These are phyloP conservation scores for Baronia brevicornis DNA, from an alignment of 2,888 invertebrate genomes.

Conservation along the genomic window DNA sequence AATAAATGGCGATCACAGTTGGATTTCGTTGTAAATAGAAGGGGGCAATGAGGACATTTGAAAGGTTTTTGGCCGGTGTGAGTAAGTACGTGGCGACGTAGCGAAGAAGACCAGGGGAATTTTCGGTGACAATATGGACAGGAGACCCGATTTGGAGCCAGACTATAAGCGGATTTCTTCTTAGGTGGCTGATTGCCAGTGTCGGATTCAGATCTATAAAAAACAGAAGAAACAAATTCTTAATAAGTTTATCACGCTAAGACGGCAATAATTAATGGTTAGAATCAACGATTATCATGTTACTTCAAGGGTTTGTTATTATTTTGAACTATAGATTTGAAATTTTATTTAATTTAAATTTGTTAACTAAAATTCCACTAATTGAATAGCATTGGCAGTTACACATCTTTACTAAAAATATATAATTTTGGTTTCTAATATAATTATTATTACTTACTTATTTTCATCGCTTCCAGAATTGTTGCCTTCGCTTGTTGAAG, in stretches of 20 bases:
- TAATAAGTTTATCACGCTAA: too few relatives aligned
- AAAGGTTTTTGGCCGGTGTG: slow-evolving; percentile 98
- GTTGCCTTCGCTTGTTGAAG: slow-evolving; percentile 88
- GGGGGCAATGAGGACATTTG: slow-evolving; percentile 94
- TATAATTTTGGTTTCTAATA: too few relatives aligned
- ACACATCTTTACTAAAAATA: too few relatives aligned
- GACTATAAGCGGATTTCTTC: slow-evolving; percentile 95
- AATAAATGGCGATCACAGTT: slow-evolving; percentile 96
- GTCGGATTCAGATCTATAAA: slow-evolving; percentile 80
- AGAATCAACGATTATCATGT: too few relatives aligned
- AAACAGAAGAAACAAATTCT: slow-evolving; percentile 10
- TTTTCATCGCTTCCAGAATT: slow-evolving; percentile 90
- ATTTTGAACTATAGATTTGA: too few relatives aligned
- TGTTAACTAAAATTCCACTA: too few relatives aligned
- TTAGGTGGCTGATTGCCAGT: slow-evolving; percentile 77
- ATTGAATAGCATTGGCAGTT: too few relatives aligned
- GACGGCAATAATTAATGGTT: too few relatives aligned
- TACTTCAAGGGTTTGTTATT: too few relatives aligned
- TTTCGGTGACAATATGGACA: slow-evolving; percentile 95
- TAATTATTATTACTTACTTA: slow-evolving; percentile 62
- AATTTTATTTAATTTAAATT: too few relatives aligned
- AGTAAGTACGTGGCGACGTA: slow-evolving; percentile 94
- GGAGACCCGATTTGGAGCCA: slow-evolving; percentile 94
- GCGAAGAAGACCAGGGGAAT: slow-evolving; percentile 97
- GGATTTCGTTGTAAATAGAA: slow-evolving; percentile 97